Base-by-base conservation (phyloP, 1,140 invertebrate genomes). In the Sarcophaga bullata region DNA sequence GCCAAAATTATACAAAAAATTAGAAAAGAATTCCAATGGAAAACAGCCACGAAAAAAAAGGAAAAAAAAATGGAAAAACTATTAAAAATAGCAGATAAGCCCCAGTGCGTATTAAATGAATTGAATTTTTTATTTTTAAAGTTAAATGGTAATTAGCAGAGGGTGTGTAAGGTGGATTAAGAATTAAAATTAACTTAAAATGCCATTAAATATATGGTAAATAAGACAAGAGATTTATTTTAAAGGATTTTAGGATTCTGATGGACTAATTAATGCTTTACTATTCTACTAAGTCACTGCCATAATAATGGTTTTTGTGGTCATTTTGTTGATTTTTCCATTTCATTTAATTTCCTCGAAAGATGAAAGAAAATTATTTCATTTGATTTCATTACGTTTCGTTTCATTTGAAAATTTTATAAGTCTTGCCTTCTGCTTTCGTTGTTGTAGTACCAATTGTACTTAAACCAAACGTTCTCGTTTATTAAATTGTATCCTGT, bases 171-270 rank as follows among this genome's bases (percentile, higher is more conserved):
- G 25, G 25, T 37, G 25, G 75, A 50, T n/a, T 17, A 50, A 17
- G 75, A n/a, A 52, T 78, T 78, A 78, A 78, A 52, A 50, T 17
- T 52, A 78, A 78, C 75, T 78, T 78, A 78, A 78, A 78, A 78
- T 52, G 48, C n/a, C 50, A 78, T 78, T 19, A 78, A 78, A 78
- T 19, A 68, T 68, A 25, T 68, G 17, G 5, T 19, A 68, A 68
- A 68, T 68, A 19, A 68, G 19, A 68, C 19, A 19, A 2, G 19
- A 68, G 13, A 68, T 68, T 68, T 25, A 68, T 68, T 25, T 68
- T 25, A 25, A 58, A 68, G 62, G 62, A 68, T 68, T 68, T 68
- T 9, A 37, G 25, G 25, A 37, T 37, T 37, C 4, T 37, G 25
- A 4, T 2, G 25, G 4, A 37, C 4, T 37, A 37, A 37, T n/a